A percentile compares a stretch with the other conserved stretches of the same genome.
Evolutionary conservation across 92 coral and sea anemone genomes (phyloP).

Genomic region (Palythoa heliodiscus): DNA sequence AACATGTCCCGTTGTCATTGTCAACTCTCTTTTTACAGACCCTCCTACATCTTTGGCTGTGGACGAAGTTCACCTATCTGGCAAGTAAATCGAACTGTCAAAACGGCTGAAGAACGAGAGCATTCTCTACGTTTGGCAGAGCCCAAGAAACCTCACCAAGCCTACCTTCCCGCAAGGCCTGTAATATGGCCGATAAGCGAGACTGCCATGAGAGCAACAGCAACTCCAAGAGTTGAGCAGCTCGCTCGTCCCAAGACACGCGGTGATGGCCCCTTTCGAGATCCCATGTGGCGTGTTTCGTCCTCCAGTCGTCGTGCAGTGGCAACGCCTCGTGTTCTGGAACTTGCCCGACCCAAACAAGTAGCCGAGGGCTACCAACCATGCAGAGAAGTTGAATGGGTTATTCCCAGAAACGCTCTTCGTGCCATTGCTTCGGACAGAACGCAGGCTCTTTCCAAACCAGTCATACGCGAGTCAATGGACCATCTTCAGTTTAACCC

Average conservation of each 20-base stretch:
- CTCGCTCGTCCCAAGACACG: slow-evolving; percentile 93
- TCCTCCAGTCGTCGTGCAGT: slow-evolving; percentile 77
- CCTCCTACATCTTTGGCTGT: slow-evolving; percentile 69
- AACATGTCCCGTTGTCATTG: background rate
- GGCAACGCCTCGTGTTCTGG: slow-evolving; percentile 85
- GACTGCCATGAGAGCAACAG: slow-evolving; percentile 73
- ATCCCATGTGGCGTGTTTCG: slow-evolving; percentile 90
- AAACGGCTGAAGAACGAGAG: slow-evolving; percentile 84
- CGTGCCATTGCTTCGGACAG: slow-evolving; percentile 89
- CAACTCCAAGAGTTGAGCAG: slow-evolving; percentile 76
- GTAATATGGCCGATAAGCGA: slow-evolving; percentile 72
- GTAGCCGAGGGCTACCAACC: slow-evolving; percentile 80
- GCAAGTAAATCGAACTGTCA: slow-evolving; percentile 88
- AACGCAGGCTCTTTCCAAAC: slow-evolving; percentile 76
- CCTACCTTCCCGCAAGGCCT: slow-evolving; percentile 67
- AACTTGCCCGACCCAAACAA: slow-evolving; percentile 83
- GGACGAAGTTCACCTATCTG: slow-evolving; percentile 96
- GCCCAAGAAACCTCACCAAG: slow-evolving; percentile 79
- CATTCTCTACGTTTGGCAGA: slow-evolving; percentile 77
- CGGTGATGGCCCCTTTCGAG: slow-evolving; percentile 77
- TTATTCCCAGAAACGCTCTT: slow-evolving; percentile 69
- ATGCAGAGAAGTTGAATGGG: slow-evolving; percentile 73
- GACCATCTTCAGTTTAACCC: slow-evolving; percentile 91
- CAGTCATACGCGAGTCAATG: slow-evolving; percentile 84
- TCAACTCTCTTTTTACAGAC: slow-evolving; percentile 42